Evolutionary conservation across 2,113 vertebrate species (phyloP), one percentile per base, ranked within the genome.

Genomic region (Oncorhynchus gorbuscha): DNA sequence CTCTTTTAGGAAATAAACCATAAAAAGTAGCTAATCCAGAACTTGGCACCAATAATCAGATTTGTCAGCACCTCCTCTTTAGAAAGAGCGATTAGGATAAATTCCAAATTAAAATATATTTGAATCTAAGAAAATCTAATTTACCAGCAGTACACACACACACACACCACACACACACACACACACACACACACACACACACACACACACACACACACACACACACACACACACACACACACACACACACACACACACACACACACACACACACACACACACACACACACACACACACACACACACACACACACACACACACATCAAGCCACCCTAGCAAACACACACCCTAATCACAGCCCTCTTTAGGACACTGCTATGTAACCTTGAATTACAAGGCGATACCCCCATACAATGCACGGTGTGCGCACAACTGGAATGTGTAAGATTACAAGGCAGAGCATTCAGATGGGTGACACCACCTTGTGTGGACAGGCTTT

Each of bases 1-100:
- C 69, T 81, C 88, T 35, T 35, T 35, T 90, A 84, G 89, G 84
- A 82, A 78, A 83, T 77, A 66, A 87, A 90, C 84, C 90, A 85
- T 87, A 82, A 85, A 61, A 79, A 75, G 80, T 76, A 82, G 72
- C 87, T 82, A 85, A 72, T 79, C 82, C 77, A 5, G 77, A 79
- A 81, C 82, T 78, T 92, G 91, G 89, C 88, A 83, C 24, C 26
- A 48, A 84, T 24, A 78, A 82, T 79, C 65, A 9, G 76, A 85
- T 87, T 89, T 83, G 84, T 91, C 90, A 88, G 87, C 85, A 75
- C 79, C 79, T 87, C 79, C 73, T 81, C 26, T 69, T 49, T 67
- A 76, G 81, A 86, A 87, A 72, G 90, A 80, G 76, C 5, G 32
- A 85, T 79, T 76, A 89, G 85, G 81, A 90, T 78, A 73, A 80